Evolutionary conservation across 1,140 invertebrate genomes (phyloP).

Genomic region (Aradophagus sp.): DNA sequence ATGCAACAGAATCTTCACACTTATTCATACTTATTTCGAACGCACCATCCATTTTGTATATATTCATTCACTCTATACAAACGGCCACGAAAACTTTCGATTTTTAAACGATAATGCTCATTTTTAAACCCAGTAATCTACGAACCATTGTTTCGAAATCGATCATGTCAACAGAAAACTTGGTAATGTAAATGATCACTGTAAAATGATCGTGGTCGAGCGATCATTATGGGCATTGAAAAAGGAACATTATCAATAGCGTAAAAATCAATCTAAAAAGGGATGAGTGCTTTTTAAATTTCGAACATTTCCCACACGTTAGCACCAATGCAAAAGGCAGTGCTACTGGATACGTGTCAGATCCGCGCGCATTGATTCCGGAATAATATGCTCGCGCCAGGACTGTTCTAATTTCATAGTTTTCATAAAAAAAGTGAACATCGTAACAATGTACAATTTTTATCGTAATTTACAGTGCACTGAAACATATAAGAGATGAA

Average conservation of each 20-base stretch:
- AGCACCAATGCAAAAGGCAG: constrained; percentile 53
- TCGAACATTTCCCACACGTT: constrained; percentile 38
- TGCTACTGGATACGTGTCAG: constrained; percentile 35
- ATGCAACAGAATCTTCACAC: constrained; percentile 39
- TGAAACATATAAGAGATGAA: constrained; percentile 45
- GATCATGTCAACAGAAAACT: too few species aligned
- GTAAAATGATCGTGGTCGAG: too few species aligned
- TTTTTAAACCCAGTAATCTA: constrained; percentile 4
- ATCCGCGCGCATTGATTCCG: constrained; percentile 17
- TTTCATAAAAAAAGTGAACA: constrained; percentile 30
- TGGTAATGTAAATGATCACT: too few species aligned
- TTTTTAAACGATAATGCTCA: constrained; percentile 1
- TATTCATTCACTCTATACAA: constrained; percentile 3
- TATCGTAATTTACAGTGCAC: constrained; percentile 43
- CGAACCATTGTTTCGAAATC: too few species aligned
- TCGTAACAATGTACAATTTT: constrained; percentile 47
- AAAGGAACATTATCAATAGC: too few species aligned
- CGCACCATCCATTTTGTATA: constrained; percentile 29
- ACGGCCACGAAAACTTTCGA: not conserved
- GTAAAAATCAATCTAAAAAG: constrained; percentile 5
- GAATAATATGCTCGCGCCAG: constrained; percentile 17
- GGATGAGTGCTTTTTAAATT: constrained; percentile 16
- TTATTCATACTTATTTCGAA: constrained; percentile 18
- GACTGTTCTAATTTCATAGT: constrained; percentile 14
- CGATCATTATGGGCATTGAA: not conserved